Conservation (phyloP, 2,797 vertebrate genomes). For the Chelon auratus region DNA sequence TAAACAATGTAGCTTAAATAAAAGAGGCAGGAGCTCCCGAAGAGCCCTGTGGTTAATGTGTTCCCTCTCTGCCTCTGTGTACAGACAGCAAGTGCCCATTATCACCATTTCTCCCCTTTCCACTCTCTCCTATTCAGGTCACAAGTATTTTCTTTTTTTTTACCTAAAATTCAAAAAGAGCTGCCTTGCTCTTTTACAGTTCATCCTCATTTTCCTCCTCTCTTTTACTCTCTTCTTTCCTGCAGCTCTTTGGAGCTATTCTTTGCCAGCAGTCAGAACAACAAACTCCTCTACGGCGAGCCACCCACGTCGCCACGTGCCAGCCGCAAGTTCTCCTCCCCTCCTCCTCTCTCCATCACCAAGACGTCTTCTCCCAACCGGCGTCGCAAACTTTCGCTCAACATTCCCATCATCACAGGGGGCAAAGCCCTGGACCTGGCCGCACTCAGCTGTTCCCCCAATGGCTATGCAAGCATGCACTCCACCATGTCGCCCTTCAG, state of each 20-base stretch:
- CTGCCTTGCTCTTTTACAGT: neutral
- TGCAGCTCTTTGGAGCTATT: slow-evolving; percentile 93
- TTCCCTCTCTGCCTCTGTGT: slow-evolving; percentile 53
- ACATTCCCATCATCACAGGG: slow-evolving; percentile 97
- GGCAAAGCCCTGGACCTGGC: slow-evolving; percentile 97
- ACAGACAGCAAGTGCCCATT: slow-evolving; percentile 42
- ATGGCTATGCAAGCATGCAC: slow-evolving; percentile 88
- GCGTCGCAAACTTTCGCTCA: slow-evolving; percentile 95
- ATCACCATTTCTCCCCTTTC: slow-evolving; percentile 15
- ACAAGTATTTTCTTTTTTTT: slow-evolving; percentile 9
- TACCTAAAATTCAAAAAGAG: slow-evolving; percentile 18
- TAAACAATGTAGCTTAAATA: slow-evolving; percentile 84
- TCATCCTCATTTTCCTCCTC: neutral
- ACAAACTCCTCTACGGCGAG: slow-evolving; percentile 94
- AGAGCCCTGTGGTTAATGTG: slow-evolving; percentile 66
- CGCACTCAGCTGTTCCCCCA: slow-evolving; percentile 91
- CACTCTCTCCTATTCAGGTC: slow-evolving; percentile 18
- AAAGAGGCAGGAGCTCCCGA: slow-evolving; percentile 77
- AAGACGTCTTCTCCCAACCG: slow-evolving; percentile 93
- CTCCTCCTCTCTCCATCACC: slow-evolving; percentile 92
- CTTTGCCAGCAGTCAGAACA: slow-evolving; percentile 95
- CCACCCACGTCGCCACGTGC: slow-evolving; percentile 94
- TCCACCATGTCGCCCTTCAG: slow-evolving; percentile 91
- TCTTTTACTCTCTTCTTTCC: slow-evolving; percentile 2
- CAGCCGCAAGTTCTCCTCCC: slow-evolving; percentile 96